Percentiles rank a stretch among this genome's conserved stretches.
phyloP scores from a whole-genome alignment of 2,888 invertebrate genomes.

The Punctoribates punctum region DNA sequence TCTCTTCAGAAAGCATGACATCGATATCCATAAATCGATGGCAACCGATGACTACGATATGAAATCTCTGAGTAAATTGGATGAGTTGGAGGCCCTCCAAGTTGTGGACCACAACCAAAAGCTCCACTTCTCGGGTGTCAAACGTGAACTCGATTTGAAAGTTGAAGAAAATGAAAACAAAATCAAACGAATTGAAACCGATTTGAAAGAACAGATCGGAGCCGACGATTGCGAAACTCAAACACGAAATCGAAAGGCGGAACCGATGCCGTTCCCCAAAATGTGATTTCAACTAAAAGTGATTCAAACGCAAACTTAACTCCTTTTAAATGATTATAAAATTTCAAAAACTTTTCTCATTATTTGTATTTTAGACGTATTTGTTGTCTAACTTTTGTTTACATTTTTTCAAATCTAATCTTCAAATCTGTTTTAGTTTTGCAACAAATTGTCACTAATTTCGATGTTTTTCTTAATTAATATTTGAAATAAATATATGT shows the following conservation, averaged over 20 bases:
- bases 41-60: not conserved
- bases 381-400: too few species aligned
- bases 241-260: too few species aligned
- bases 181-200: conserved; percentile 34
- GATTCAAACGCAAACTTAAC: too few species aligned
- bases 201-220: conserved; percentile 12
- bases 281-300: too few species aligned
- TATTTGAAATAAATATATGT: conserved; percentile 8
- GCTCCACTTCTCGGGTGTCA: conserved; percentile 37
- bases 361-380: too few species aligned
- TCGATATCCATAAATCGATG: conserved; percentile 28
- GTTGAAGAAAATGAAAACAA: conserved; percentile 37
- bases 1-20: conserved; percentile 37
- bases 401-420: too few species aligned
- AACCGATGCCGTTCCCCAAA: too few species aligned
- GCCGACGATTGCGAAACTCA: conserved; percentile 40
- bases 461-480: not conserved
- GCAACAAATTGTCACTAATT: not conserved
- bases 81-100: conserved; percentile 12
- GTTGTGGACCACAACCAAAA: conserved; percentile 41
- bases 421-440: too few species aligned
- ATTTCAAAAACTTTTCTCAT: too few species aligned
- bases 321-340: too few species aligned
- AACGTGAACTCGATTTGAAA: conserved; percentile 1
- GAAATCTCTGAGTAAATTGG: not conserved